A percentile compares a stretch with the other conserved stretches of the same genome.
phyloP scores from a whole-genome alignment of 2,797 vertebrate species.

The Anguilla anguilla region DNA sequence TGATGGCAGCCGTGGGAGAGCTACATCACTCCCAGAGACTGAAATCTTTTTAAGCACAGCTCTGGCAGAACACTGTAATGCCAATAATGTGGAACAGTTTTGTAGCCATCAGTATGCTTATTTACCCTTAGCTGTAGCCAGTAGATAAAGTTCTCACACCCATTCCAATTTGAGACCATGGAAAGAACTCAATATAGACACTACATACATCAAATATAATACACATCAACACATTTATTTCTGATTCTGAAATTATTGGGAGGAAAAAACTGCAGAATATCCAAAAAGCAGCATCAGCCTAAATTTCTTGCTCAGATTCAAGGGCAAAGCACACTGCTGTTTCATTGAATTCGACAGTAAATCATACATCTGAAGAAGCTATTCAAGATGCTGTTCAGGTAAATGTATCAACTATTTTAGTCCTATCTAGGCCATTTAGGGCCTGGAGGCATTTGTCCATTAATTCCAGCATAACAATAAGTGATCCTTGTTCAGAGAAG shows the following conservation, averaged over 20 bases:
- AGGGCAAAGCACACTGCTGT: background rate
- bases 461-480: background rate
- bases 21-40: background rate
- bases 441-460: background rate
- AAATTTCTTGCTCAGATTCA: background rate
- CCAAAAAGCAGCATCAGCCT: background rate
- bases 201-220: background rate
- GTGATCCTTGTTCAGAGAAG: background rate
- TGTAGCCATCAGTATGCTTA: background rate
- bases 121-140: background rate
- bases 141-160: background rate
- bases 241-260: background rate
- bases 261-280: background rate
- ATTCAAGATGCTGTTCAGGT: background rate
- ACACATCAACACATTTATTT: background rate
- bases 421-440: background rate
- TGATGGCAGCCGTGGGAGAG: background rate
- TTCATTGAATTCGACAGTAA: background rate
- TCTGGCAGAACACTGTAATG: background rate
- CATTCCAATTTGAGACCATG: background rate
- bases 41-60: background rate
- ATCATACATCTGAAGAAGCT: background rate
- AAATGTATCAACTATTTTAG: background rate
- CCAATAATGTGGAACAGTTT: background rate
- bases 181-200: background rate